These are phyloP conservation scores for Trachymyrmex septentrionalis DNA, from an alignment of 1,140 invertebrate species.

Conservation along the genomic window DNA sequence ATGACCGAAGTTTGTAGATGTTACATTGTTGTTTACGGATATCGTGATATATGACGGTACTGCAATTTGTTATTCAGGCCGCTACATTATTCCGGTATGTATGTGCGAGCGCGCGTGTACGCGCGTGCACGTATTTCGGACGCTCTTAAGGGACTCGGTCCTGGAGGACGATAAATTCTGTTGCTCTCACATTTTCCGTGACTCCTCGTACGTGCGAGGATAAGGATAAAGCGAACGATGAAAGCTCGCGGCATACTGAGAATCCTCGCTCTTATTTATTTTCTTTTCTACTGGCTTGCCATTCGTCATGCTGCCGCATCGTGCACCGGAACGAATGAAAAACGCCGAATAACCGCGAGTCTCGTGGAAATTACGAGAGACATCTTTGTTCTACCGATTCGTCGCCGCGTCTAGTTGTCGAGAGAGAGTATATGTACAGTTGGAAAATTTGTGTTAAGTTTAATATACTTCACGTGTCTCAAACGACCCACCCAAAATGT, in stretches of 20 bases:
- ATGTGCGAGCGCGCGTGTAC: slow-evolving; percentile 18
- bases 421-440: background rate
- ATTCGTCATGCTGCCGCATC: slow-evolving; percentile 42
- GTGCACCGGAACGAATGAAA: slow-evolving; percentile 40
- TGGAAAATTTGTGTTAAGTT: too few relatives aligned
- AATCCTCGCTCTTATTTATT: slow-evolving; percentile 66
- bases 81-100: slow-evolving; percentile 51
- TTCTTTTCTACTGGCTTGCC: slow-evolving; percentile 47
- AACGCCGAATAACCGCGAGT: slow-evolving; percentile 26
- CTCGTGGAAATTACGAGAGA: slow-evolving; percentile 23
- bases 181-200: slow-evolving; percentile 67
- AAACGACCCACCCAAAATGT: too few relatives aligned
- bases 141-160: slow-evolving; percentile 69
- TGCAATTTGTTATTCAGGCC: slow-evolving; percentile 58
- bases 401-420: background rate
- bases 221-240: slow-evolving; percentile 77
- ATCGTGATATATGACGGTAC: slow-evolving; percentile 42
- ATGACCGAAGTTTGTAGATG: slow-evolving; percentile 30
- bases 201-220: slow-evolving; percentile 70
- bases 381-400: background rate
- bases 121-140: slow-evolving; percentile 50
- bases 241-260: slow-evolving; percentile 63
- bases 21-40: slow-evolving; percentile 58
- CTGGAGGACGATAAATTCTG: slow-evolving; percentile 75
- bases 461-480: too few relatives aligned